Evolutionary conservation across 53 echinoderm and acorn worm genomes (phyloP), one percentile per base, ranked within the genome.

Genomic region (Zoroaster sp.): DNA sequence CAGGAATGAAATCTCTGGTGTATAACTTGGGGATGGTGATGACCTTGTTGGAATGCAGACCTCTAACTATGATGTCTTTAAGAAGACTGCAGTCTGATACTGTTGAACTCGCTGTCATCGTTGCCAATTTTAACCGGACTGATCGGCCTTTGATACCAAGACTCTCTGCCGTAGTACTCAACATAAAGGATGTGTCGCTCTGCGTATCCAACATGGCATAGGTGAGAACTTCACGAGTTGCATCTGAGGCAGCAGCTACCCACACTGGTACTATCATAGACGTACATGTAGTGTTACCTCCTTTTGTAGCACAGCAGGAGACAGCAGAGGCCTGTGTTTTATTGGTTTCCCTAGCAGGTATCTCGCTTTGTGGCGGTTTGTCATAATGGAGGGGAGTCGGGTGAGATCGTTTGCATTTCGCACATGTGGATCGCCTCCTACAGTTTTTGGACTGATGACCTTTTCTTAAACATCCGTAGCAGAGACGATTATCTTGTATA

Each of bases 151-250:
- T n/a, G n/a, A n/a, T n/a, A n/a, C n/a, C n/a, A n/a, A n/a, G n/a
- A n/a, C n/a, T n/a, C n/a, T n/a, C n/a, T n/a, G n/a, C n/a, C n/a
- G n/a, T n/a, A n/a, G n/a, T n/a, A n/a, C 86, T 55, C 43, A 89
- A 73, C 34, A 93, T 78, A 72, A 93, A 89, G 12, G 93, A 80
- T 1, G 85, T 66, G 83, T 93, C 93, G 35, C 83, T 89, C 42
- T 93, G 93, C 2, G 87, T 93, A 49, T 93, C 93, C 55, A 90
- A 46, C 42, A 93, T 72, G 17, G 87, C 93, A 59, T 90, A 90
- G 25, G 86, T 85, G 68, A 83, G 69, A 31, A 83, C 83, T 52
- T 90, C 90, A n/a, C 37, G 42, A 21, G 74, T 21, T n/a, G 90
- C 69, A 25, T 75, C 74, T 3, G 23, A 63, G 33, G 49, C 68